phyloP scores from a whole-genome alignment of 2,797 vertebrate species.

The Aselliscus stoliczkanus region DNA sequence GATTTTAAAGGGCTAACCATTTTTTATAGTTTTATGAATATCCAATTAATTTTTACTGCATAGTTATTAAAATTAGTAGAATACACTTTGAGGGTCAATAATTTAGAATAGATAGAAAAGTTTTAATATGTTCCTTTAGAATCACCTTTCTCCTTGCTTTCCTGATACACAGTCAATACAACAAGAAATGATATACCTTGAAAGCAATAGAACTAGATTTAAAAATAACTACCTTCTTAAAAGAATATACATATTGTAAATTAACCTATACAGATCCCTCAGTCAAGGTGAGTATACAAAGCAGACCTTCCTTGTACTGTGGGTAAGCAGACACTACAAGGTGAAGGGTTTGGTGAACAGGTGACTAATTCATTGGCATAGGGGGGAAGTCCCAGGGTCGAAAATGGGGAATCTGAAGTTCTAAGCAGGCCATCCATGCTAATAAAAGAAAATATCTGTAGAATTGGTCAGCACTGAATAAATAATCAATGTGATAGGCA shows the following conservation, averaged over 20 bases:
- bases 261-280: not conserved
- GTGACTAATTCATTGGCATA: not conserved
- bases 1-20: constrained; percentile 5
- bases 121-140: not conserved
- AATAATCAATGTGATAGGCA: not conserved
- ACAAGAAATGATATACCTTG: not conserved
- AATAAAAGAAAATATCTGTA: constrained; percentile 18
- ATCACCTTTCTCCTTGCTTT: not conserved
- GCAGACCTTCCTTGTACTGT: not conserved
- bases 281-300: not conserved
- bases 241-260: not conserved
- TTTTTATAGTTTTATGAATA: constrained; percentile 21
- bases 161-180: not conserved
- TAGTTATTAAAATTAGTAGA: constrained; percentile 40
- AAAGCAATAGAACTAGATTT: constrained; percentile 9
- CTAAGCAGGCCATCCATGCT: not conserved
- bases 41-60: constrained; percentile 36
- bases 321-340: not conserved
- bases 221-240: not conserved
- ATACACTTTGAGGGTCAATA: constrained; percentile 13
- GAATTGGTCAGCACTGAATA: not conserved
- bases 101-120: constrained; percentile 17
- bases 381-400: not conserved
- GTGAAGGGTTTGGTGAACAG: not conserved
- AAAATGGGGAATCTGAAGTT: not conserved